These are phyloP conservation scores for Bucco capensis DNA, from an alignment of 2,113 vertebrate species.

Conservation along the genomic window DNA sequence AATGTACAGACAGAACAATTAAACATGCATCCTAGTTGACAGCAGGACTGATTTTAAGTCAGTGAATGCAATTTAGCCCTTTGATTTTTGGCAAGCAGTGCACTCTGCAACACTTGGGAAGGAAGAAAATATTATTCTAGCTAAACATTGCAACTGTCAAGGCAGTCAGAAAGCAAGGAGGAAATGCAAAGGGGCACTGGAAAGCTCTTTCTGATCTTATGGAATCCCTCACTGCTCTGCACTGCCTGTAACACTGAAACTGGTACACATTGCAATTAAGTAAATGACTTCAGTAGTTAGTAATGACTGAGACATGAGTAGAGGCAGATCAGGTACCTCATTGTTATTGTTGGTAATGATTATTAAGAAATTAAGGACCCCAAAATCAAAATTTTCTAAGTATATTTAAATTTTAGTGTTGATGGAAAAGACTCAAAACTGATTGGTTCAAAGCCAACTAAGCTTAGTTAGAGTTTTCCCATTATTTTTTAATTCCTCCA, in stretches of 20 bases:
- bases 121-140: background rate
- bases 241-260: background rate
- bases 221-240: background rate
- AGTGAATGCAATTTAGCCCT: conserved; percentile 22
- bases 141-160: background rate
- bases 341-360: background rate
- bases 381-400: background rate
- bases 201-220: background rate
- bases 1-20: conserved; percentile 50
- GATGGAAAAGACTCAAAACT: background rate
- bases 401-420: background rate
- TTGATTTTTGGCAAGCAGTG: conserved; percentile 32
- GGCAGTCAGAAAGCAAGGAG: background rate
- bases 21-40: background rate
- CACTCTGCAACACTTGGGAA: background rate
- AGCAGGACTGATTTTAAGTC: conserved; percentile 39
- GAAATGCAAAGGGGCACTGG: background rate
- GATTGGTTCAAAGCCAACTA: background rate
- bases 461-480: background rate
- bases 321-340: background rate
- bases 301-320: background rate
- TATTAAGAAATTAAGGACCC: background rate
- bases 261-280: background rate
- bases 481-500: conserved; percentile 8
- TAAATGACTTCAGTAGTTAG: background rate